A percentile compares a stretch with the other conserved stretches of the same genome.
Conservation (phyloP, 2,888 invertebrate genomes). For the Diachrysia chrysitis region DNA sequence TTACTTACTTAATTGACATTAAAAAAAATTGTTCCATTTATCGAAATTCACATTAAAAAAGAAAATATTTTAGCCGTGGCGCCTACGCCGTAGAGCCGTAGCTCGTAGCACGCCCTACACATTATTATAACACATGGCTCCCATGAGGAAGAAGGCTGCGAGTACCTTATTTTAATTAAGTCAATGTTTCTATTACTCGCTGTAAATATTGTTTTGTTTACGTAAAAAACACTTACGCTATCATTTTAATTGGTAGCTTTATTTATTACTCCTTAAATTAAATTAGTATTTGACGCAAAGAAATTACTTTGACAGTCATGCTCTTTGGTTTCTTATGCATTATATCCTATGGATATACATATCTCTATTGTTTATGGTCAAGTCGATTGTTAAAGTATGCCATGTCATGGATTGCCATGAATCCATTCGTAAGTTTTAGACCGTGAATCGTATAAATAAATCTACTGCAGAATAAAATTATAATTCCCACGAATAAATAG, state of each 20-base stretch:
- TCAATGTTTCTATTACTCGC: slow-evolving; percentile 22
- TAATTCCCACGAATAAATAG: too few species aligned
- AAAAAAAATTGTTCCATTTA: slow-evolving; percentile 13
- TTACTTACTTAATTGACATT: neutral
- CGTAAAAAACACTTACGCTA: slow-evolving; percentile 6
- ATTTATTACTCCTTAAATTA: neutral
- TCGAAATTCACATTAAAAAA: slow-evolving; percentile 33
- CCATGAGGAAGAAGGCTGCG: slow-evolving; percentile 23
- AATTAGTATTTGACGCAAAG: too few species aligned
- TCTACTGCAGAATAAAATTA: too few species aligned
- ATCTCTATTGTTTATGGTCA: too few species aligned
- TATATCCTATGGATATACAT: too few species aligned
- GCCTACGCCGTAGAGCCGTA: slow-evolving; percentile 47
- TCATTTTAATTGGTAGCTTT: neutral
- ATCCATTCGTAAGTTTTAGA: too few species aligned
- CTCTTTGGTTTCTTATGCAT: neutral
- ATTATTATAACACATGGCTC: slow-evolving; percentile 47
- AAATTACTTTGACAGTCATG: too few species aligned
- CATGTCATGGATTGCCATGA: too few species aligned
- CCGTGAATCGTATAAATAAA: too few species aligned
- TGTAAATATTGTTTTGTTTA: slow-evolving; percentile 15
- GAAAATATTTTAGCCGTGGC: slow-evolving; percentile 23
- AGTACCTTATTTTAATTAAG: slow-evolving; percentile 48
- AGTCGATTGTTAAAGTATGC: too few species aligned
- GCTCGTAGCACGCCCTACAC: slow-evolving; percentile 48